Base-by-base conservation (phyloP, 2,888 invertebrate species). In the Achlya flavicornis region DNA sequence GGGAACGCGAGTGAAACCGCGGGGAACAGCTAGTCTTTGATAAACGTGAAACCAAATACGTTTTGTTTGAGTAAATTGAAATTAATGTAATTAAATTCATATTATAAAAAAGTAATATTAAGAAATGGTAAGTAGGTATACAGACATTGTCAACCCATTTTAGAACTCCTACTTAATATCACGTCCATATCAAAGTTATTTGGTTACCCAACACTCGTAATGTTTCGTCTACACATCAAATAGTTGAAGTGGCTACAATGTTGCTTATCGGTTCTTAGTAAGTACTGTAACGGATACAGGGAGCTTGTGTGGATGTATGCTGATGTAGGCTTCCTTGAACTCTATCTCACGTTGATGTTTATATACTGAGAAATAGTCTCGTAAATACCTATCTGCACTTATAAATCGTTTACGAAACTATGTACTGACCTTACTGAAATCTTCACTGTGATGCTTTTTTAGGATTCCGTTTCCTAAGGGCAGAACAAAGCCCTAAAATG, bases 291-390 rank as follows among this genome's bases (percentile, higher is more conserved):
- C 53, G 7, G 16, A 53, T n/a, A 53, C 19, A 46, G 58, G 35
- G 11, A 6, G 59, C 58, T 26, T 63, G 65, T 63, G 66, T 65
- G 58, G 33, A 35, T 46, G 62, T 61, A 65, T 26, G 72, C 73
- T 77, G 77, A 80, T 64, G 64, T 63, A 64, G 69, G 8, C 11
- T 82, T 84, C 83, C 71, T 43, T 68, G 83, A 79, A 83, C n/a
- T 6, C 61, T 58, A 61, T 19, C 60, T 19, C 41, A 10, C n/a
- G 16, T 53, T 3, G 7, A 53, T n/a, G 19, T 60, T 63, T 48
- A 61, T 62, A 46, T 32, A 59, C 38, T 19, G 35, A 19, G 38
- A 59, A 59, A 41, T 38, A 59, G 11, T 59, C 41, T 12, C 4
- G 0, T 41, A 41, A 41, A 32, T 46, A 46, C 33, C 35, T 14